Conservation (phyloP, 2,113 vertebrate genomes). For the Megaceryle torquata region DNA sequence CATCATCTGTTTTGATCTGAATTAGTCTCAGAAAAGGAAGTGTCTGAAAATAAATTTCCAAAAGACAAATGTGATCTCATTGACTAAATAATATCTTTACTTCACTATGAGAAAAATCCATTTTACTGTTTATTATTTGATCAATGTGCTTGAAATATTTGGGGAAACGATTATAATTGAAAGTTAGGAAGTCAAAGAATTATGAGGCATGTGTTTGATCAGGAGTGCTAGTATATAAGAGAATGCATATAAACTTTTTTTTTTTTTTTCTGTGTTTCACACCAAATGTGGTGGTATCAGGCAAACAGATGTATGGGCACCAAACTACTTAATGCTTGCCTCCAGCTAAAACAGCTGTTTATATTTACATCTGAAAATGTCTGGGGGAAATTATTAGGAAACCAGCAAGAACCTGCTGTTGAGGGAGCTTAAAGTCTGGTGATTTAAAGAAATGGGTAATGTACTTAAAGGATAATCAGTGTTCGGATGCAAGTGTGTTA, state of each 20-base stretch:
- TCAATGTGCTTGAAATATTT: neutral
- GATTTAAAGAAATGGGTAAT: neutral
- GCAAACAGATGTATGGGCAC: neutral
- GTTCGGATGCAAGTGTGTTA: neutral
- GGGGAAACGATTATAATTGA: neutral
- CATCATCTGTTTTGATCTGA: neutral
- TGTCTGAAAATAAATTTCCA: neutral
- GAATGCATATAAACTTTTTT: neutral
- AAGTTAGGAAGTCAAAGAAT: conserved; percentile 8
- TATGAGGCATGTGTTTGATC: neutral
- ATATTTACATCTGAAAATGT: neutral
- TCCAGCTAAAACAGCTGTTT: neutral
- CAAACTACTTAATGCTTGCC: neutral
- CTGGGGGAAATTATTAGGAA: neutral
- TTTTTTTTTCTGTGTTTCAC: neutral
- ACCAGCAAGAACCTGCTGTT: neutral
- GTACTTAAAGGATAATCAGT: neutral
- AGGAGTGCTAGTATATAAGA: neutral
- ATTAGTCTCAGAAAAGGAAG: neutral
- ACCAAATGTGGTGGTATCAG: neutral
- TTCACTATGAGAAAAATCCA: neutral
- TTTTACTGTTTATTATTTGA: neutral
- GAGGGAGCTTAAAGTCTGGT: neutral
- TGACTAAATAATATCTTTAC: neutral
- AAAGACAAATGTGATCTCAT: neutral